Evolutionary conservation across 2,888 invertebrate genomes (phyloP).

Genomic region (Drosophila acutilabella): DNA sequence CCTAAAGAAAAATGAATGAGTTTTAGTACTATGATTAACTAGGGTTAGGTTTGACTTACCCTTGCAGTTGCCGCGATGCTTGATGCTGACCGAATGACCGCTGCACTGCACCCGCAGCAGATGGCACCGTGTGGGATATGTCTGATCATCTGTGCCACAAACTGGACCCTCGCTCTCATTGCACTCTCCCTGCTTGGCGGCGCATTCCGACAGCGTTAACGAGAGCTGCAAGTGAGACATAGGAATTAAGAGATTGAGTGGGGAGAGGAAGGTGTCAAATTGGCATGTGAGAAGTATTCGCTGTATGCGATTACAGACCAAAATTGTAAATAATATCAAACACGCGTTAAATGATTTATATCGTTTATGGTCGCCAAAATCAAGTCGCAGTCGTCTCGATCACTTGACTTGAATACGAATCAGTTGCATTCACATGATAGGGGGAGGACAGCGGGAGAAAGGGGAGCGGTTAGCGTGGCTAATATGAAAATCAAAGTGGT

Average conservation of each 20-base stretch:
- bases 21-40: constrained; percentile 28
- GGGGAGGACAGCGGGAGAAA: neutral
- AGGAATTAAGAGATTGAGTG: neutral
- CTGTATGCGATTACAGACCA: constrained; percentile 41
- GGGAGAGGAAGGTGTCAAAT: constrained; percentile 38
- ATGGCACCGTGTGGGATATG: constrained; percentile 93
- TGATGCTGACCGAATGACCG: constrained; percentile 89
- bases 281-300: constrained; percentile 50
- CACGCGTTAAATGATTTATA: constrained; percentile 82
- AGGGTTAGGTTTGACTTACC: constrained; percentile 85
- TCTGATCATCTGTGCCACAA: constrained; percentile 89
- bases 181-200: constrained; percentile 84
- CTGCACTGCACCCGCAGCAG: constrained; percentile 91
- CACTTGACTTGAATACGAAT: constrained; percentile 72
- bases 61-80: constrained; percentile 90
- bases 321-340: constrained; percentile 66
- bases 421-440: constrained; percentile 31
- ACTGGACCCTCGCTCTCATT: constrained; percentile 85
- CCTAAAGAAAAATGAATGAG: constrained; percentile 82
- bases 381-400: constrained; percentile 55
- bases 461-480: constrained; percentile 34
- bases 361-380: constrained; percentile 71
- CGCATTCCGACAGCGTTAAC: constrained; percentile 84
- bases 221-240: constrained; percentile 27
- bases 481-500: constrained; percentile 72